These are phyloP conservation scores for Coracias cyanogaster DNA, from an alignment of 2,797 vertebrate genomes.

Conservation along the genomic window DNA sequence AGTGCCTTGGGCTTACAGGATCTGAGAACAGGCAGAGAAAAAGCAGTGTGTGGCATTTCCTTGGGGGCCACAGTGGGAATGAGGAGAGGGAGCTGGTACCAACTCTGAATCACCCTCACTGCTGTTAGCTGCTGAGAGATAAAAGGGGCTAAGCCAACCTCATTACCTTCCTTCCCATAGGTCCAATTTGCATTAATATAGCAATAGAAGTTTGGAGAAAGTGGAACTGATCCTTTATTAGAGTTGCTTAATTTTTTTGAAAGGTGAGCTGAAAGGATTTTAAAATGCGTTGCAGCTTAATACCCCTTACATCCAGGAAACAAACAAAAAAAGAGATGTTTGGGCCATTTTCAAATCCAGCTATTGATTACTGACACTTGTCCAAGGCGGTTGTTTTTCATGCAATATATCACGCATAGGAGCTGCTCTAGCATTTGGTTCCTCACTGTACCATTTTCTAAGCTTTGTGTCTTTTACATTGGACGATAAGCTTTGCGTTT, in stretches of 20 bases:
- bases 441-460: not conserved
- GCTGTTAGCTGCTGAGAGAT: not conserved
- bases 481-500: not conserved
- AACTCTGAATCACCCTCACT: not conserved
- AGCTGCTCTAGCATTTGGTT: not conserved
- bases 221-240: conserved; percentile 17
- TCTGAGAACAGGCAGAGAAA: not conserved
- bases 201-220: conserved; percentile 37
- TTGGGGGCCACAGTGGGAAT: not conserved
- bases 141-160: conserved; percentile 31
- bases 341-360: not conserved
- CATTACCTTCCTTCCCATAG: conserved; percentile 38
- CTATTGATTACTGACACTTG: not conserved
- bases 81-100: conserved; percentile 9
- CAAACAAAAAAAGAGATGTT: not conserved
- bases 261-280: conserved; percentile 9
- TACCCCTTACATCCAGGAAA: not conserved
- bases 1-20: conserved; percentile 73
- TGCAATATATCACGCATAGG: not conserved
- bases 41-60: conserved; percentile 13
- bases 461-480: not conserved
- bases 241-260: conserved; percentile 15
- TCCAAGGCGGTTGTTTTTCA: not conserved
- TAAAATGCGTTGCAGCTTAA: not conserved
- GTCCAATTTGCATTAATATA: conserved; percentile 41